These are phyloP conservation scores for Trichopria drosophilae DNA, from an alignment of 2,888 invertebrate genomes.

Conservation along the genomic window DNA sequence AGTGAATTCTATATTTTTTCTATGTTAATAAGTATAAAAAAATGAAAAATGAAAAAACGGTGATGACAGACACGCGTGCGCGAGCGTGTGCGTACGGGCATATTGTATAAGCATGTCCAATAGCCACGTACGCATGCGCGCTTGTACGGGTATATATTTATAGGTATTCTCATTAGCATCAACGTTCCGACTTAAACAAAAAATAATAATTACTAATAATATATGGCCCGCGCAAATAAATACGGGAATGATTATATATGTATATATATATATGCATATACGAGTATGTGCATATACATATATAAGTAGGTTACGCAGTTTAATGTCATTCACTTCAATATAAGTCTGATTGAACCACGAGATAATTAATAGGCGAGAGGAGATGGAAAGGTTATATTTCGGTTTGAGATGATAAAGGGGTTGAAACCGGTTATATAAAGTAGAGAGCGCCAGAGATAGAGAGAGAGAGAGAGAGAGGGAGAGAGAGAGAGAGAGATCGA, in stretches of 20 bases:
- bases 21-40: slow-evolving; percentile 55
- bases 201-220: slow-evolving; percentile 27
- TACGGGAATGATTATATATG: slow-evolving; percentile 21
- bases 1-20: slow-evolving; percentile 58
- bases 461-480: slow-evolving; percentile 16
- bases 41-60: slow-evolving; percentile 35
- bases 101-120: no score
- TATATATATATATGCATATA: slow-evolving; percentile 2
- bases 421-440: slow-evolving; percentile 16
- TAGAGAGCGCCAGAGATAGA: slow-evolving; percentile 11
- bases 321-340: slow-evolving; percentile 50
- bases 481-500: slow-evolving; percentile 25
- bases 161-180: slow-evolving; percentile 54
- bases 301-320: slow-evolving; percentile 45
- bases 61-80: slow-evolving; percentile 45
- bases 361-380: no score
- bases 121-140: no score
- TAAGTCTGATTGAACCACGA: slow-evolving; percentile 51
- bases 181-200: slow-evolving; percentile 47
- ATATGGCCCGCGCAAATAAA: slow-evolving; percentile 32
- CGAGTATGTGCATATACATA: slow-evolving; percentile 33
- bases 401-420: no score
- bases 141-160: slow-evolving; percentile 54
- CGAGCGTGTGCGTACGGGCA: no score
- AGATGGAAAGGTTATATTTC: no score